Conservation (phyloP, 2,797 vertebrate genomes). For the Columba guinea region DNA sequence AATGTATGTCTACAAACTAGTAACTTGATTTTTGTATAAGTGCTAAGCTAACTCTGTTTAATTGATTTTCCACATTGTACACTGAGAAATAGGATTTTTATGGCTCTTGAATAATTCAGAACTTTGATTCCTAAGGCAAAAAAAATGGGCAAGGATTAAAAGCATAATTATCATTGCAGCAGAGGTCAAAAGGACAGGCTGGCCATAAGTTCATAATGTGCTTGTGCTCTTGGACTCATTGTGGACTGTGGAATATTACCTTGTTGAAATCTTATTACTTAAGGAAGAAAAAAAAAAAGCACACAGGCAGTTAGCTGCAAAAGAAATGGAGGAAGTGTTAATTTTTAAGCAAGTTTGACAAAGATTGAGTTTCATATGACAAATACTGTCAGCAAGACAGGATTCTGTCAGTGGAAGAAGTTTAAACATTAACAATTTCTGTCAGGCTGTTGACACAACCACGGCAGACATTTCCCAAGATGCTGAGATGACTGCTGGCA, state of each 20-base stretch:
- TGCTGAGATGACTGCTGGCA: slow-evolving; percentile 99
- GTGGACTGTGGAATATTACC: slow-evolving; percentile 69
- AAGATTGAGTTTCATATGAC: slow-evolving; percentile 91
- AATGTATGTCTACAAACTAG: slow-evolving; percentile 48
- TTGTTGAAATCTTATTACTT: slow-evolving; percentile 75
- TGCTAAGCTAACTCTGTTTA: slow-evolving; percentile 66
- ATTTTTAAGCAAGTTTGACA: slow-evolving; percentile 89
- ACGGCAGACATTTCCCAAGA: slow-evolving; percentile 99
- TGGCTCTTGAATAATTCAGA: slow-evolving; percentile 77
- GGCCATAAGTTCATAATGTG: slow-evolving; percentile 63
- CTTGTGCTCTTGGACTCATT: slow-evolving; percentile 49
- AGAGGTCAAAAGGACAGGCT: slow-evolving; percentile 79
- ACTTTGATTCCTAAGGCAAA: slow-evolving; percentile 74
- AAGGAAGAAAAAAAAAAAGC: slow-evolving; percentile 45
- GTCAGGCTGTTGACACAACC: slow-evolving; percentile 99
- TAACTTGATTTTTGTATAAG: slow-evolving; percentile 66
- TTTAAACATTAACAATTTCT: slow-evolving; percentile 99
- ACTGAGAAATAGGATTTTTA: slow-evolving; percentile 70
- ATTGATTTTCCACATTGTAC: slow-evolving; percentile 72
- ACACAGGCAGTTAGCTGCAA: slow-evolving; percentile 74
- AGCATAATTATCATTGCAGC: slow-evolving; percentile 72
- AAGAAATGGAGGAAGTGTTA: slow-evolving; percentile 86
- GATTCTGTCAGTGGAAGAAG: slow-evolving; percentile 97
- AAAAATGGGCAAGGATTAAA: slow-evolving; percentile 71
- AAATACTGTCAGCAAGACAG: slow-evolving; percentile 97